These are phyloP conservation scores for Lepidiolamprologus cunningtoni DNA, from an alignment of 2,113 vertebrate genomes.

Conservation along the genomic window DNA sequence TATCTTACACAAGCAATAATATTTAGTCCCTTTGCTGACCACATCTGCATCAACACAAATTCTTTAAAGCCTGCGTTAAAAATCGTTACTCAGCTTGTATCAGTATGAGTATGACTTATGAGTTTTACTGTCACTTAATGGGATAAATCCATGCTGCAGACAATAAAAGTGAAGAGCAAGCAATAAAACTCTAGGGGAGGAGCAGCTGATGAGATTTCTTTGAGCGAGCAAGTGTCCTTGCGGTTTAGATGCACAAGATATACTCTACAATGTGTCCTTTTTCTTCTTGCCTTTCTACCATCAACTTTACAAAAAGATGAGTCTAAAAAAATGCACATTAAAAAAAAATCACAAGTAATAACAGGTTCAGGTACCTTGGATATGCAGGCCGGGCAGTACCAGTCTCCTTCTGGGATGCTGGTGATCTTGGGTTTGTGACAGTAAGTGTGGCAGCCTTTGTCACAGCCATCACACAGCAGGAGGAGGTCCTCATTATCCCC, in stretches of 20 bases:
- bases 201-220: neutral
- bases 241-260: neutral
- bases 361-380: conserved; percentile 79
- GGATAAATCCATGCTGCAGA: neutral
- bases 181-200: neutral
- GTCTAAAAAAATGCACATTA: neutral
- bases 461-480: conserved; percentile 94
- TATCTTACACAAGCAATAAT: neutral
- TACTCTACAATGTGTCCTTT: neutral
- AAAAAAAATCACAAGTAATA: neutral
- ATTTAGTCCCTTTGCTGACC: neutral
- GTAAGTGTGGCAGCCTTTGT: conserved; percentile 98
- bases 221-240: neutral
- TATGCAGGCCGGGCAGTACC: conserved; percentile 98
- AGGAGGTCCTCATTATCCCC: conserved; percentile 97
- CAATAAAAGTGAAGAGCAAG: neutral
- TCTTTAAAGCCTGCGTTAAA: neutral
- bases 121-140: neutral
- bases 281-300: neutral
- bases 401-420: conserved; percentile 94
- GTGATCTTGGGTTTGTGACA: conserved; percentile 98
- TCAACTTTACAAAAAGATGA: neutral
- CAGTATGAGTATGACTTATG: neutral
- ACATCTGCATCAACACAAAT: neutral
- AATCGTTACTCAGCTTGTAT: neutral